Evolutionary conservation across 2,888 invertebrate species (phyloP).

Genomic region (Pristionchus mayeri): DNA sequence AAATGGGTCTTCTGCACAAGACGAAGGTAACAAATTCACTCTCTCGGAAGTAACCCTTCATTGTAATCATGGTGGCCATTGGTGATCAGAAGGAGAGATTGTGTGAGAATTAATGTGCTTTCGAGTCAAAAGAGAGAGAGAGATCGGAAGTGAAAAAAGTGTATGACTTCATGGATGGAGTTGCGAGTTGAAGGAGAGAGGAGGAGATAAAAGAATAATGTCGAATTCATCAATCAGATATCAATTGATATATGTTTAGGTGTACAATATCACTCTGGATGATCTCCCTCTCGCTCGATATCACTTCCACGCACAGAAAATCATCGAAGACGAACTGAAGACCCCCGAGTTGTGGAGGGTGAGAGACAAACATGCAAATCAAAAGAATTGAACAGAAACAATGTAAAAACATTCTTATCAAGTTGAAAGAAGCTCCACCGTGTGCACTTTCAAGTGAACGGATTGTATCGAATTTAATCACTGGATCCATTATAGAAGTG

Average conservation of each 20-base stretch:
- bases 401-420: too few species aligned
- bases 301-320: conserved; percentile 67
- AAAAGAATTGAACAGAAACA: conserved; percentile 47
- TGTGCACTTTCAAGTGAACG: too few species aligned
- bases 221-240: not conserved
- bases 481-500: conserved; percentile 64
- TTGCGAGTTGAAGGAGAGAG: not conserved
- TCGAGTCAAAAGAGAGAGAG: not conserved
- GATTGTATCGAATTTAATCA: too few species aligned
- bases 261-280: conserved; percentile 57
- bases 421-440: too few species aligned
- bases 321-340: conserved; percentile 69
- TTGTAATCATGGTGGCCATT: conserved; percentile 29
- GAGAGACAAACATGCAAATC: not conserved
- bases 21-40: conserved; percentile 53
- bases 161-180: not conserved
- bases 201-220: not conserved
- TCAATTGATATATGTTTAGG: conserved; percentile 48
- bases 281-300: conserved; percentile 66
- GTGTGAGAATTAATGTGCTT: conserved; percentile 17
- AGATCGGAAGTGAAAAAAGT: not conserved
- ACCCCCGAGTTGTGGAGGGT: conserved; percentile 59
- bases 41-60: not conserved
- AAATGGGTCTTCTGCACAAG: conserved; percentile 56
- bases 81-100: not conserved